phyloP scores from a whole-genome alignment of 2,888 invertebrate species.

The Calameuta idolon region DNA sequence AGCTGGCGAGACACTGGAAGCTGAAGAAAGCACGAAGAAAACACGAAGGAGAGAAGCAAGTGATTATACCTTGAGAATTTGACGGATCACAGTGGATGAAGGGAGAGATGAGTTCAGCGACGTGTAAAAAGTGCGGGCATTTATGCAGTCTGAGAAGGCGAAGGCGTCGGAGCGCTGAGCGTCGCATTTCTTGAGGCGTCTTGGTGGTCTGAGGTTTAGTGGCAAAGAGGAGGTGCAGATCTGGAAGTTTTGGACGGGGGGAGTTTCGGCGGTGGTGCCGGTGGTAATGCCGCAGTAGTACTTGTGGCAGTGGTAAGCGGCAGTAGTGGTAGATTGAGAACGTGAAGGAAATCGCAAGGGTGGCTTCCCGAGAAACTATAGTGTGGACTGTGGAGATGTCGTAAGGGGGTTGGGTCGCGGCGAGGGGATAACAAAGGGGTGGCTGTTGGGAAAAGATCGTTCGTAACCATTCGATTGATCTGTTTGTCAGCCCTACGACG shows the following conservation, averaged over 20 bases:
- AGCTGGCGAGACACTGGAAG: not conserved
- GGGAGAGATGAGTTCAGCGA: slow-evolving; percentile 6
- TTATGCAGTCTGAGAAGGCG: slow-evolving; percentile 18
- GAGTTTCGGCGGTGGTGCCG: not conserved
- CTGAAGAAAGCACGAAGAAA: not conserved
- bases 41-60: not conserved
- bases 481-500: slow-evolving; percentile 44
- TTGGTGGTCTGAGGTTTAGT: slow-evolving; percentile 7
- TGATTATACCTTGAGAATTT: not conserved
- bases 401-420: slow-evolving; percentile 7
- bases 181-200: slow-evolving; percentile 16
- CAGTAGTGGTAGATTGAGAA: not conserved
- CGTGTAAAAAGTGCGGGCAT: slow-evolving; percentile 22
- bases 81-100: slow-evolving; percentile 13
- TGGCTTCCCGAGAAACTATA: not conserved
- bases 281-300: not conserved
- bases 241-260: not conserved
- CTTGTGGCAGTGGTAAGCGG: not conserved
- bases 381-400: slow-evolving; percentile 21
- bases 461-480: slow-evolving; percentile 48
- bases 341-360: not conserved
- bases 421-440: not conserved
- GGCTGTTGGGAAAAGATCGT: slow-evolving; percentile 36
- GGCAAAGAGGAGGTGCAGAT: not conserved
- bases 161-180: slow-evolving; percentile 15